Conservation (phyloP, 2,797 vertebrate species). For the Fundulus diaphanus region DNA sequence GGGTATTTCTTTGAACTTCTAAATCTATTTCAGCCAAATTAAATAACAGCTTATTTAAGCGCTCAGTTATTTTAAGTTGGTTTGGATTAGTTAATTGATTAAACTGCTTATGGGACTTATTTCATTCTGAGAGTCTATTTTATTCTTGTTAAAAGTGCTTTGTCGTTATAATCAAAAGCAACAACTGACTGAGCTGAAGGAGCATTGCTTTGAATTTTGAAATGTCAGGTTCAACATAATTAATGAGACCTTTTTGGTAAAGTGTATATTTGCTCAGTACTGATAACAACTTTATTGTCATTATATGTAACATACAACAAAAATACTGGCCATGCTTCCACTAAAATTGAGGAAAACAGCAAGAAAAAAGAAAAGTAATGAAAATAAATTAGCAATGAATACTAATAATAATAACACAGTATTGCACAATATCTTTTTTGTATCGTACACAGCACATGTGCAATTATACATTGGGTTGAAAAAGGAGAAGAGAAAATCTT, state of each 20-base stretch:
- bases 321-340: too few species aligned
- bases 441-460: too few species aligned
- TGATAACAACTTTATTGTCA: too few species aligned
- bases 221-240: not conserved
- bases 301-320: too few species aligned
- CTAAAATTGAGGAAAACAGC: too few species aligned
- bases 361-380: too few species aligned
- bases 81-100: constrained; percentile 1
- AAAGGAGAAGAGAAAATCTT: not conserved
- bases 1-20: constrained; percentile 2
- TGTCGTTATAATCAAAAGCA: not conserved
- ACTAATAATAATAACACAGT: too few species aligned
- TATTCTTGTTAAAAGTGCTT: not conserved
- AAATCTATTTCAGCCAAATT: not conserved
- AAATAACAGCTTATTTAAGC: constrained; percentile 7
- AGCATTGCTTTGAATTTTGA: not conserved
- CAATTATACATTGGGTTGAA: not conserved
- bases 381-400: too few species aligned
- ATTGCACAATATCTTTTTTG: too few species aligned
- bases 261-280: not conserved
- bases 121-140: not conserved
- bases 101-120: constrained; percentile 6
- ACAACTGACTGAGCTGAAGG: not conserved
- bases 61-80: not conserved
- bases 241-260: not conserved